Base-by-base conservation (phyloP, 2,797 vertebrate genomes). In the Naso thynnoides region DNA sequence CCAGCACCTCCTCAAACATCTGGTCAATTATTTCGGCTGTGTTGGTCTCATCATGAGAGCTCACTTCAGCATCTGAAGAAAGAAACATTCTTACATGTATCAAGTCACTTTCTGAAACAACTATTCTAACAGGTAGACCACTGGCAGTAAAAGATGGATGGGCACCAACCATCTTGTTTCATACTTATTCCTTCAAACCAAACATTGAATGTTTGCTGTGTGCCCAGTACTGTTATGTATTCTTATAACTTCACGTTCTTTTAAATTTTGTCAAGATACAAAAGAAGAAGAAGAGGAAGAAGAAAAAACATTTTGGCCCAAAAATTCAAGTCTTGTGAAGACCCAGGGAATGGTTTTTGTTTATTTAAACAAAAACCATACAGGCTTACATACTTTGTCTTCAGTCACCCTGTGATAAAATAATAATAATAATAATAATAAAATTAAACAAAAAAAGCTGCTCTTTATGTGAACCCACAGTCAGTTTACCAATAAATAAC, bases 1-100 rank as follows among this genome's bases (percentile, higher is more conserved):
- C 90, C 76, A 96, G 76, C 42, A 95, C 94, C 13, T 94, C 95
- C 26, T 92, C 91, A 26, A 96, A 96, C 91, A 95, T 93, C 74
- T 91, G 87, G 72, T 95, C 94, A 2, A 95, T 95, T 3, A 93
- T 75, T 26, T 92, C 92, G 9, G 93, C 91, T 0, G 92, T 94
- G 87, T 90, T 93, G 69, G 93, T 85, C 39, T 91, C 92, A 0
- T 93, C 88, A 0, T 79, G 86, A 31, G 83, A 89, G 65, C 53
- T 81, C 47, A 81, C 21, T 8, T 87, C 90, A 19, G 59, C 27
- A 36, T 92, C 92, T 94, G 72, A 44, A 8, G 11, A 56, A 11
- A 55, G 9, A 83, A 11, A 78, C 8, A 48, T 19, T n/a, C 23
- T 55, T 26, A 50, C 39, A 31, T 23, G 6, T 0, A 64, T 9